Evolutionary conservation across 1,140 invertebrate species (phyloP).

Genomic region (Campoletis sonorensis): DNA sequence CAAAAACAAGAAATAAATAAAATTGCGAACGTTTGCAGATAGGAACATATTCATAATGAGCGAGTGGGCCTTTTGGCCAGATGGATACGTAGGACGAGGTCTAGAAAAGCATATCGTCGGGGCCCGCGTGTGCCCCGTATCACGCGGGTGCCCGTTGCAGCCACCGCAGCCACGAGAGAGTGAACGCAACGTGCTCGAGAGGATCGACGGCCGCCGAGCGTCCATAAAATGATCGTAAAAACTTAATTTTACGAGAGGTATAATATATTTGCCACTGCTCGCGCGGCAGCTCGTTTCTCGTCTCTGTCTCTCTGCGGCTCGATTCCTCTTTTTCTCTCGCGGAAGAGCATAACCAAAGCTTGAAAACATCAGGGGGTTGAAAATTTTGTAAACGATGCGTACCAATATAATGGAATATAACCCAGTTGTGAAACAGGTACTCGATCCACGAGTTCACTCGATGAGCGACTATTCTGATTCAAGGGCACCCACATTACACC

Average conservation of each 20-base stretch:
- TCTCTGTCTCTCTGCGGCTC: neutral
- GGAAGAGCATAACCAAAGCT: neutral
- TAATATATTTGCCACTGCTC: slow-evolving; percentile 75
- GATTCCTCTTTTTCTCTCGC: neutral
- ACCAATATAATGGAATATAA: slow-evolving; percentile 50
- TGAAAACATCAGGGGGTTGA: slow-evolving; percentile 19
- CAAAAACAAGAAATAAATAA: neutral
- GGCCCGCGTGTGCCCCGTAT: slow-evolving; percentile 13
- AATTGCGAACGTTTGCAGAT: neutral
- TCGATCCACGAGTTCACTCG: slow-evolving; percentile 1
- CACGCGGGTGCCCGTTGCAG: slow-evolving; percentile 13
- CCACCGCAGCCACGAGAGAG: slow-evolving; percentile 50
- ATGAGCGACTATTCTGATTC: slow-evolving; percentile 39
- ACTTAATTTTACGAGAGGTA: slow-evolving; percentile 77
- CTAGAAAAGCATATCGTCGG: neutral
- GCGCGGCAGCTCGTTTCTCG: slow-evolving; percentile 29
- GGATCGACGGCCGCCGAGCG: slow-evolving; percentile 69
- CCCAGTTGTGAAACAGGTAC: slow-evolving; percentile 45
- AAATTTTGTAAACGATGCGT: slow-evolving; percentile 37
- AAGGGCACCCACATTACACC: slow-evolving; percentile 39
- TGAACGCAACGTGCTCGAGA: slow-evolving; percentile 47
- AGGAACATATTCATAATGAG: neutral
- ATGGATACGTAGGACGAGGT: neutral
- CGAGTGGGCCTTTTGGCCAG: neutral
- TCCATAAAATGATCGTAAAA: slow-evolving; percentile 78